Conservation (phyloP, 2,113 vertebrate genomes). For the Grallaria varia region DNA sequence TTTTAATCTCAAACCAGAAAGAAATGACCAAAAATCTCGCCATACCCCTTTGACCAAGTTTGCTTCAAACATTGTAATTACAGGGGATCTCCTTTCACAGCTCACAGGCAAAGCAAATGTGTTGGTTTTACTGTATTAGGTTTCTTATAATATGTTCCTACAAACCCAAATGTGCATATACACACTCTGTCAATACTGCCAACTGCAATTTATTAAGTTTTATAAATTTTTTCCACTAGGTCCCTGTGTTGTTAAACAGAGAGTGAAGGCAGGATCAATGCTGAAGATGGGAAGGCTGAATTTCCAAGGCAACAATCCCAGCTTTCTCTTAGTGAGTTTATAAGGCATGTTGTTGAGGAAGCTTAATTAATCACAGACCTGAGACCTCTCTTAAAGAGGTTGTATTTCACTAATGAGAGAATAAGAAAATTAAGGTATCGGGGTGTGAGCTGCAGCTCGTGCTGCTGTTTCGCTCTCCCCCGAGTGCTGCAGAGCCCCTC, state of each 20-base stretch:
- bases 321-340: neutral
- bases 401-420: neutral
- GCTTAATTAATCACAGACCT: neutral
- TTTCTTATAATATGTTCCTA: neutral
- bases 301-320: neutral
- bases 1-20: neutral
- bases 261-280: slow-evolving; percentile 10
- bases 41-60: neutral
- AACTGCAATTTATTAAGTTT: slow-evolving; percentile 49
- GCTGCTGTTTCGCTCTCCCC: neutral
- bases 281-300: neutral
- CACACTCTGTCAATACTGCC: slow-evolving; percentile 47
- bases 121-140: slow-evolving; percentile 56
- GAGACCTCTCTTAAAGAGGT: neutral
- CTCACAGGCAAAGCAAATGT: slow-evolving; percentile 48
- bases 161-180: neutral
- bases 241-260: neutral
- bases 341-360: neutral
- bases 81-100: slow-evolving; percentile 44
- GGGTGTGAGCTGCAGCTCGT: neutral
- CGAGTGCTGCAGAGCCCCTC: neutral
- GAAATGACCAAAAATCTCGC: neutral
- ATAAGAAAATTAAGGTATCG: neutral
- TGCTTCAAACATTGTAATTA: neutral
- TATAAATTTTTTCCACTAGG: slow-evolving; percentile 31